Evolutionary conservation across 2,888 invertebrate species (phyloP), one percentile per base, ranked within the genome.

Genomic region (Barypeithes pellucidus): DNA sequence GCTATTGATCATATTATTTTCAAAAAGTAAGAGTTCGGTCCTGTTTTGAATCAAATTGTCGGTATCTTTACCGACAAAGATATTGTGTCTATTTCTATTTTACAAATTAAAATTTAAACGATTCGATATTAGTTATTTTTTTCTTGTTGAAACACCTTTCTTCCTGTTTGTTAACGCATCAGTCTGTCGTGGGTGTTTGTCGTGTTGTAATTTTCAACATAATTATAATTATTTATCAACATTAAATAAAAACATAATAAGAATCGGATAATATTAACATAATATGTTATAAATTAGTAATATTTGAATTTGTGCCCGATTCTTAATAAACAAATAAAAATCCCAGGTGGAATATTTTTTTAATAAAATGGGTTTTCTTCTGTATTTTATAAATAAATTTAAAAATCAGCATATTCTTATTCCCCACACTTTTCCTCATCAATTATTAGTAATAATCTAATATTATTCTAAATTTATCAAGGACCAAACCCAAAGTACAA

Each of bases 91-190:
- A 18, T 47, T 20, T 47, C 29, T 29, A 29, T 29, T 29, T 29
- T 29, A 29, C 20, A 47, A 18, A 18, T 47, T 47, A 47, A 47
- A 47, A 43, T 16, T 16, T 11, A 43, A 47, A 47, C 47, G 20
- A 18, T 47, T 12, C 4, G 7, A 16, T 45, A 45, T 45, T 45
- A 16, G 14, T 16, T 16, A n/a, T n/a, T 16, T 16, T 14, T 45
- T 41, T 14, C 8, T 14, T 16, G 43, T 45, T 12, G 11, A 20
- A 47, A 47, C 20, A 47, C 20, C 47, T 47, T 47, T 47, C 47
- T 47, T 20, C 20, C 47, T n/a, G 7, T 43, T 16, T 43, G 16
- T 18, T 20, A 47, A 18, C 47, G 20, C 9, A 47, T 47, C 18
- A 16, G 16, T 43, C 43, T 14, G 16, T 7, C 16, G 43, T 43